phyloP scores from a whole-genome alignment of 1,140 invertebrate species.

The Ceratosolen fusciceps region DNA sequence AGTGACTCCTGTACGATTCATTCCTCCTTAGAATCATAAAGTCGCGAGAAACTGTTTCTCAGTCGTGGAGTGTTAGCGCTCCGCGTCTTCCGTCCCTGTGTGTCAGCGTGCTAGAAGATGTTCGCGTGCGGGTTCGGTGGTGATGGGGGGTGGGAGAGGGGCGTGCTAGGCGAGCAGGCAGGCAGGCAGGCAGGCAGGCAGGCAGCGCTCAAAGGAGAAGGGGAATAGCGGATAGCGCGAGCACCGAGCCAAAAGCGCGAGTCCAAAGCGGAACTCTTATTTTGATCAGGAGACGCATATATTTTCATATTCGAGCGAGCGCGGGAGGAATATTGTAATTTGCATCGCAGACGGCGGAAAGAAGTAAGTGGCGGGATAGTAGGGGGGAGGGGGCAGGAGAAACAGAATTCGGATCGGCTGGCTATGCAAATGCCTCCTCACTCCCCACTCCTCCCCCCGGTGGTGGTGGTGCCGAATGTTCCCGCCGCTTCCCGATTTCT shows the following conservation, averaged over 20 bases:
- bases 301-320: constrained; percentile 68
- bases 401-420: constrained; percentile 62
- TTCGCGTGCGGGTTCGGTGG: too few relatives aligned
- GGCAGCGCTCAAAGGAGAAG: not conserved
- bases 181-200: not conserved
- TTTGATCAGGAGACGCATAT: constrained; percentile 66
- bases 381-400: constrained; percentile 39
- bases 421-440: constrained; percentile 70
- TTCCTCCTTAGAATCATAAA: constrained; percentile 42
- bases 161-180: not conserved
- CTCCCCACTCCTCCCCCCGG: too few relatives aligned
- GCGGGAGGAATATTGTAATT: constrained; percentile 71
- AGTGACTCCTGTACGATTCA: constrained; percentile 37
- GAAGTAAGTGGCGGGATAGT: constrained; percentile 60
- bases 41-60: constrained; percentile 43
- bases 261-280: constrained; percentile 54
- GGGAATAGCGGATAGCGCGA: not conserved
- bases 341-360: constrained; percentile 67
- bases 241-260: constrained; percentile 29
- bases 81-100: constrained; percentile 18
- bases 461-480: constrained; percentile 3
- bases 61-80: constrained; percentile 41
- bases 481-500: not conserved
- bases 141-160: too few relatives aligned
- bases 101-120: not conserved